These are phyloP conservation scores for Clytia hemisphaerica DNA, from an alignment of 30 jellyfish, hydroid and myxozoan species.

Conservation along the genomic window DNA sequence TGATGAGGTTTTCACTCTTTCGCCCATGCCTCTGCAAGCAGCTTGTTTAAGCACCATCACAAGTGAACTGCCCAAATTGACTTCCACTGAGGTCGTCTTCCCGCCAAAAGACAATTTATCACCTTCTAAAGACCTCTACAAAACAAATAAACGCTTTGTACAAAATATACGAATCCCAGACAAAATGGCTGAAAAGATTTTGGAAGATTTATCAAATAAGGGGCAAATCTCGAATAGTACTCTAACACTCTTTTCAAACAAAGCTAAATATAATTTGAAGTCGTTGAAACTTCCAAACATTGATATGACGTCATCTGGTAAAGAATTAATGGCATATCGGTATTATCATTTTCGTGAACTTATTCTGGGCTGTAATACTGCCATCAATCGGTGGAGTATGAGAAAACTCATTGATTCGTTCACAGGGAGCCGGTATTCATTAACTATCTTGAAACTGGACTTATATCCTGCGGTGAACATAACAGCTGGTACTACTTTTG, in stretches of 20 bases:
- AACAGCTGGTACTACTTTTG: conserved; percentile 26
- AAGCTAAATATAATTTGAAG: conserved; percentile 13
- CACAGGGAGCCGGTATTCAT: conserved; percentile 11
- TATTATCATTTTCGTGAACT: conserved; percentile 5
- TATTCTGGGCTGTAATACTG: conserved; percentile 7
- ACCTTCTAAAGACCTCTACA: too few relatives aligned
- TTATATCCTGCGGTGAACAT: conserved; percentile 20
- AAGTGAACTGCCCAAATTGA: conserved; percentile 1
- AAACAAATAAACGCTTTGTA: background rate
- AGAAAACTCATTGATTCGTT: conserved; percentile 4
- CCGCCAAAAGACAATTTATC: background rate
- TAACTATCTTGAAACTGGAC: conserved; percentile 8
- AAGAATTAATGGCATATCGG: conserved; percentile 1
- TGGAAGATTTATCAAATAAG: conserved; percentile 6
- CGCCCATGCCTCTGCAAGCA: conserved; percentile 25
- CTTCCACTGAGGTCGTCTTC: background rate
- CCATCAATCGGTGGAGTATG: conserved; percentile 12
- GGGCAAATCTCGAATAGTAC: conserved; percentile 1
- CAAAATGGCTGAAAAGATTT: conserved; percentile 26
- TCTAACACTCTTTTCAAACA: background rate
- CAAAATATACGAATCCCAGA: conserved; percentile 5
- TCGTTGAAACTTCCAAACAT: conserved; percentile 32
- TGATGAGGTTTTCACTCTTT: conserved; percentile 16
- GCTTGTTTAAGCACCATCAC: conserved; percentile 14
- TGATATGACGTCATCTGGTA: conserved; percentile 24